Base-by-base conservation (phyloP, 1,140 invertebrate genomes). In the Drosophila pallidifrons region DNA sequence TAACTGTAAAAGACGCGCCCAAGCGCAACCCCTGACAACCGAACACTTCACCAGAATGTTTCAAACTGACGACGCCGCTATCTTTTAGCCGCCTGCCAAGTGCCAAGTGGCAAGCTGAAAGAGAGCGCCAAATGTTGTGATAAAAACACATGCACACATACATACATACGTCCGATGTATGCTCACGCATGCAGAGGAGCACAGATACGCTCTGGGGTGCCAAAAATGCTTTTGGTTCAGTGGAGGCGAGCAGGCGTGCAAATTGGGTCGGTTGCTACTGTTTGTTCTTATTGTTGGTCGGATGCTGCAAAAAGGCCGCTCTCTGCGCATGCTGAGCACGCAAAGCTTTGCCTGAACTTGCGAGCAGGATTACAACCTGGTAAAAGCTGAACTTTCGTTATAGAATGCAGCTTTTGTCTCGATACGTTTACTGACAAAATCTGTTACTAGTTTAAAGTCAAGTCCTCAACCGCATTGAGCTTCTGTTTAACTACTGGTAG, bases 21-120 rank as follows among this genome's bases (percentile, higher is more conserved):
- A 69, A 64, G 82, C 83, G 78, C 78, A 60, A 47, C 77, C 66
- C 74, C 67, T 66, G 52, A 49, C 73, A 89, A 88, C 83, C 85
- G 80, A 67, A 60, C 85, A 78, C 83, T 88, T 88, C 67, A 83
- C 69, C 77, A 83, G 85, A 83, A 83, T 57, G 77, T 78, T 88
- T 77, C 66, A 54, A 89, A 88, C 83, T 88, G 83, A 81, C 70
- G 52, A 32, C 45, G 71, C 66, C 35, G 66, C 75, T 77, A 87
- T 87, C 74, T 79, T 79, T 64, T 64, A 55, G 72, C 63, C 75
- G 69, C 55, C 49, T 46, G 43, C 15, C 38, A 28, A 55, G 13
- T 10, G 20, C 52, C 46, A 51, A 46, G n/a, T 51, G 45, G n/a
- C 47, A 15, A 49, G 30, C 20, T n/a, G 15, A 41, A 54, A 72